phyloP scores from a whole-genome alignment of 2,888 invertebrate species.

The Cephus rjabovi region DNA sequence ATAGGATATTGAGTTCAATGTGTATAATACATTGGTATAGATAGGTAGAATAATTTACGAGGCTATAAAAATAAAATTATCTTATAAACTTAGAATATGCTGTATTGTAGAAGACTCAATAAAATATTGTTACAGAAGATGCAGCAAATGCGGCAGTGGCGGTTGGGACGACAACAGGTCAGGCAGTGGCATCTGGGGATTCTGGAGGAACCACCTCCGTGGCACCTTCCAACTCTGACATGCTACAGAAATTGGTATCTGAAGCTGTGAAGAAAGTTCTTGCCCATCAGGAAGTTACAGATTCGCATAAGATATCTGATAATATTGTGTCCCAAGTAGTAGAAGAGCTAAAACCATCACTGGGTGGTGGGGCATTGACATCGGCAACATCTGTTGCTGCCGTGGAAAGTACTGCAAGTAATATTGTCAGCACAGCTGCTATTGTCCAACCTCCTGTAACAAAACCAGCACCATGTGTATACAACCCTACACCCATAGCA shows the following conservation, averaged over 20 bases:
- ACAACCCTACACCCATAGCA: conserved; percentile 76
- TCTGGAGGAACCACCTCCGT: conserved; percentile 29
- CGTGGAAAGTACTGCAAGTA: conserved; percentile 14
- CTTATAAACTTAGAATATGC: not conserved
- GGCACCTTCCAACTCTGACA: conserved; percentile 69
- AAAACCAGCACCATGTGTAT: conserved; percentile 58
- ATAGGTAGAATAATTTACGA: not conserved
- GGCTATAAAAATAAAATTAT: not conserved
- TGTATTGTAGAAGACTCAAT: not conserved
- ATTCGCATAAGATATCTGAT: conserved; percentile 67
- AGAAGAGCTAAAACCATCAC: conserved; percentile 66
- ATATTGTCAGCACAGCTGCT: conserved; percentile 34
- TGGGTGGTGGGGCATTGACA: conserved; percentile 30
- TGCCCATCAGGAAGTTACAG: conserved; percentile 66
- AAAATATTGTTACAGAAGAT: conserved; percentile 41
- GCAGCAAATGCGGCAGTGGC: conserved; percentile 33
- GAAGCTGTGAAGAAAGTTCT: conserved; percentile 74
- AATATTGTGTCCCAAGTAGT: conserved; percentile 70
- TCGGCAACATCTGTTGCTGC: conserved; percentile 14
- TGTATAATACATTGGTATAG: not conserved
- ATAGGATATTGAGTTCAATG: not conserved
- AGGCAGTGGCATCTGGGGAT: conserved; percentile 28
- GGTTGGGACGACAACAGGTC: conserved; percentile 34
- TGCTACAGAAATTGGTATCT: conserved; percentile 72
- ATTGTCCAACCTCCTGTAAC: conserved; percentile 51